These are phyloP conservation scores for Atrina japonica DNA, from an alignment of 2,888 invertebrate species.

Conservation along the genomic window DNA sequence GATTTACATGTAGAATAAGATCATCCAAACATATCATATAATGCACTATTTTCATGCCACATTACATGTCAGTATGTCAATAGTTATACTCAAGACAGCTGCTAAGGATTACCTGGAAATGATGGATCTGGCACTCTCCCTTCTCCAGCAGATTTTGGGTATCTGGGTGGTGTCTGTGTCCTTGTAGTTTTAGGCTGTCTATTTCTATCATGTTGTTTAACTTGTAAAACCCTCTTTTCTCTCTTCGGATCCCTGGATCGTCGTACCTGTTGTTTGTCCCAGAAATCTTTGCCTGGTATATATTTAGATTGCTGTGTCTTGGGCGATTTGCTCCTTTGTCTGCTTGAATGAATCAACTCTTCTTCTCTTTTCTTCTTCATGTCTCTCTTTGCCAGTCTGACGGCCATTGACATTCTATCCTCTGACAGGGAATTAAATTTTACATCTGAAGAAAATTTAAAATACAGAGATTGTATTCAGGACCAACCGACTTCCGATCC, in stretches of 20 bases:
- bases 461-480: neutral
- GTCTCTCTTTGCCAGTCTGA: slow-evolving; percentile 73
- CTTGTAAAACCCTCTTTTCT: slow-evolving; percentile 48
- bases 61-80: no score
- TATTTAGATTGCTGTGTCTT: slow-evolving; percentile 45
- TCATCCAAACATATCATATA: no score
- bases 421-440: slow-evolving; percentile 66
- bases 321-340: slow-evolving; percentile 47
- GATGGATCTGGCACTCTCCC: slow-evolving; percentile 35
- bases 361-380: slow-evolving; percentile 68
- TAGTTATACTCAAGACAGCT: no score
- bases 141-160: slow-evolving; percentile 23
- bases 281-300: slow-evolving; percentile 51
- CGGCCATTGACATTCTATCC: slow-evolving; percentile 70
- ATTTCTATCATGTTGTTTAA: slow-evolving; percentile 65
- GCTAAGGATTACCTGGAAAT: slow-evolving; percentile 44
- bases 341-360: slow-evolving; percentile 21
- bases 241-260: slow-evolving; percentile 46
- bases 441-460: slow-evolving; percentile 32
- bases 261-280: slow-evolving; percentile 49
- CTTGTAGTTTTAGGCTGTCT: slow-evolving; percentile 47
- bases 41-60: no score
- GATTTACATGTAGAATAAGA: no score
- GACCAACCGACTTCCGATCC: neutral
- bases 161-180: slow-evolving; percentile 58